phyloP scores from a whole-genome alignment of 2,888 invertebrate genomes.

The Pandemis cinnamomeana region DNA sequence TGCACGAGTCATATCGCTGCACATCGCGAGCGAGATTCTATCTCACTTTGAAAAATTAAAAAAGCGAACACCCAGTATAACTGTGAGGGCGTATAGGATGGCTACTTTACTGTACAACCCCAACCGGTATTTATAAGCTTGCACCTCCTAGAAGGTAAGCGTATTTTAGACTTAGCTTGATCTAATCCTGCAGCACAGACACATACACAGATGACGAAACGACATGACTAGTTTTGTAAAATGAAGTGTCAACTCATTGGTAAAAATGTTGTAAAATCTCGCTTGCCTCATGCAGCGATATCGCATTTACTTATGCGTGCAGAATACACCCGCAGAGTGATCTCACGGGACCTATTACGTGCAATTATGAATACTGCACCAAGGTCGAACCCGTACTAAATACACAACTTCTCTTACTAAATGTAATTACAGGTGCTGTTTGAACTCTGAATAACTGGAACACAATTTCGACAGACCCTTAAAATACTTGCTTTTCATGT shows the following conservation, averaged over 20 bases:
- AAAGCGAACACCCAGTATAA: too few relatives aligned
- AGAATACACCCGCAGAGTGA: conserved; percentile 46
- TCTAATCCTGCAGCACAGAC: too few relatives aligned
- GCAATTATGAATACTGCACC: conserved; percentile 63
- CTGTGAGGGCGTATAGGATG: too few relatives aligned
- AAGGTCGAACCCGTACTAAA: conserved; percentile 59
- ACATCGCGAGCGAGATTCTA: background rate
- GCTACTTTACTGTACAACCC: too few relatives aligned
- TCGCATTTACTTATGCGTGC: background rate
- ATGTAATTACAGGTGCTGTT: background rate
- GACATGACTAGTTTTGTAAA: too few relatives aligned
- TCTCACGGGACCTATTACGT: conserved; percentile 65
- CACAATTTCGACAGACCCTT: conserved; percentile 7
- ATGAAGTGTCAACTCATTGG: too few relatives aligned
- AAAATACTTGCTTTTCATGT: background rate
- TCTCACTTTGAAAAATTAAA: background rate
- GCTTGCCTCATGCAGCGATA: background rate
- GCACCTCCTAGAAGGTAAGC: too few relatives aligned
- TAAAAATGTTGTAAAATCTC: background rate
- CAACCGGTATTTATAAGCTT: too few relatives aligned
- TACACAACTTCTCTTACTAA: conserved; percentile 29
- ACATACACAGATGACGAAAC: too few relatives aligned
- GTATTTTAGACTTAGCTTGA: too few relatives aligned
- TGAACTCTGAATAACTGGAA: conserved; percentile 7
- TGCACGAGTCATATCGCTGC: conserved; percentile 12